These are phyloP conservation scores for Mnemiopsis leidyi DNA, from an alignment of 37 sponge, comb jelly and placozoan species.

Conservation along the genomic window DNA sequence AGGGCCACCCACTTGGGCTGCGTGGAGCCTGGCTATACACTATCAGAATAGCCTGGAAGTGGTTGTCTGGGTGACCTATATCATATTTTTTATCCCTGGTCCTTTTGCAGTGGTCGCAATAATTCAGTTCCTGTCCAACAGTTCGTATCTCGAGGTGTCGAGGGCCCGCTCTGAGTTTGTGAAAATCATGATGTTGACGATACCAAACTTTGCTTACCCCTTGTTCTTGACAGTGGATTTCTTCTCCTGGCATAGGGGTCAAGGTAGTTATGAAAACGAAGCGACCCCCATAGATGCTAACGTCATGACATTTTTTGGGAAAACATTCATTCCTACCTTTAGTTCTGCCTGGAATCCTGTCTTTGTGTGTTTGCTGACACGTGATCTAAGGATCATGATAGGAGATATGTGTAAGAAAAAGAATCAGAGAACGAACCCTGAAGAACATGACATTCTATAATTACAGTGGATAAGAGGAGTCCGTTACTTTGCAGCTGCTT, in stretches of 20 bases:
- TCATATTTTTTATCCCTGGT: constrained; percentile 47
- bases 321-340: constrained; percentile 51
- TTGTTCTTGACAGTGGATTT: constrained; percentile 40
- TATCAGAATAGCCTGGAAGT: constrained; percentile 40
- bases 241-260: constrained; percentile 13
- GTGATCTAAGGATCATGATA: constrained; percentile 4
- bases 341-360: constrained; percentile 51
- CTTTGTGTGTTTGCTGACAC: constrained; percentile 11
- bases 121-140: constrained; percentile 10
- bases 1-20: constrained; percentile 31
- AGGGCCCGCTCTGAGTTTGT: constrained; percentile 11
- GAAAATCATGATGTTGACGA: neutral
- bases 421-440: neutral
- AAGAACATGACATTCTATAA: neutral
- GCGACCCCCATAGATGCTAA: neutral
- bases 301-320: constrained; percentile 60
- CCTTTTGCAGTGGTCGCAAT: constrained; percentile 15
- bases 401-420: neutral
- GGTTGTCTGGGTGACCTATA: constrained; percentile 57
- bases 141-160: neutral
- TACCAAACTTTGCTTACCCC: constrained; percentile 45
- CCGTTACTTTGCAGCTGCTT: too few species aligned
- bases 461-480: too few species aligned
- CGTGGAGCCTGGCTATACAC: constrained; percentile 54
- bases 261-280: neutral